Percentiles rank a stretch among this genome's conserved stretches.
phyloP scores from a whole-genome alignment of 1,140 invertebrate species.

The Diorhabda sublineata region DNA sequence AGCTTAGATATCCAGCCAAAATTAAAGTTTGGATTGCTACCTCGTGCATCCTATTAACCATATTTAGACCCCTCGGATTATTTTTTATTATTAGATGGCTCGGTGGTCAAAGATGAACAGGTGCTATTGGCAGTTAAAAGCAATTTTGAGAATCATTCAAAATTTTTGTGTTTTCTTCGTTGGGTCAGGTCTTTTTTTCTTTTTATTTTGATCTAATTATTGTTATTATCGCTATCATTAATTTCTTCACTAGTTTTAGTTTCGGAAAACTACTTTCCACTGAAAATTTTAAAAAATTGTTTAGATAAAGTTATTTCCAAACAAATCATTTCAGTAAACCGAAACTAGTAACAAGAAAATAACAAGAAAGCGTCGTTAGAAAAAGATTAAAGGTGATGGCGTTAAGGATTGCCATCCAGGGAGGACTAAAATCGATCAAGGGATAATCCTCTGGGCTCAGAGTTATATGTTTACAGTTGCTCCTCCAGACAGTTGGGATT shows the following conservation, averaged over 20 bases:
- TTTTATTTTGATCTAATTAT: background rate
- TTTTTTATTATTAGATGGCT: no score
- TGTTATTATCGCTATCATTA: background rate
- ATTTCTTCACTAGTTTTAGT: background rate
- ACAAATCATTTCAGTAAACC: background rate
- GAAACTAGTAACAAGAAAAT: constrained; percentile 4
- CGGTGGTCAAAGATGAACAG: no score
- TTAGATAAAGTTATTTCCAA: constrained; percentile 4
- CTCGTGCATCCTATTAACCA: no score
- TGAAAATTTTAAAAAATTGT: background rate
- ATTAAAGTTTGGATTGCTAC: no score
- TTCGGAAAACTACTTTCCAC: background rate
- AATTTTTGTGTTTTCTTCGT: no score
- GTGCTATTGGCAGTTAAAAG: no score
- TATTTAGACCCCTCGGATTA: no score
- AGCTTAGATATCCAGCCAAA: no score
- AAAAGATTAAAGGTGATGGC: constrained; percentile 19
- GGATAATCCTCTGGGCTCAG: constrained; percentile 32
- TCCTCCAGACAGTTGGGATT: constrained; percentile 29
- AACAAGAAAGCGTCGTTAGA: constrained; percentile 11
- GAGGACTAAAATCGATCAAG: constrained; percentile 32
- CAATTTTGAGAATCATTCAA: no score
- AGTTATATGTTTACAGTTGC: constrained; percentile 36
- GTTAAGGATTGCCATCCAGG: constrained; percentile 23
- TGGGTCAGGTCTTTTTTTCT: no score